Evolutionary conservation across 2,113 vertebrate genomes (phyloP), one percentile per base, ranked within the genome.

Genomic region (Hippocampus zosterae): DNA sequence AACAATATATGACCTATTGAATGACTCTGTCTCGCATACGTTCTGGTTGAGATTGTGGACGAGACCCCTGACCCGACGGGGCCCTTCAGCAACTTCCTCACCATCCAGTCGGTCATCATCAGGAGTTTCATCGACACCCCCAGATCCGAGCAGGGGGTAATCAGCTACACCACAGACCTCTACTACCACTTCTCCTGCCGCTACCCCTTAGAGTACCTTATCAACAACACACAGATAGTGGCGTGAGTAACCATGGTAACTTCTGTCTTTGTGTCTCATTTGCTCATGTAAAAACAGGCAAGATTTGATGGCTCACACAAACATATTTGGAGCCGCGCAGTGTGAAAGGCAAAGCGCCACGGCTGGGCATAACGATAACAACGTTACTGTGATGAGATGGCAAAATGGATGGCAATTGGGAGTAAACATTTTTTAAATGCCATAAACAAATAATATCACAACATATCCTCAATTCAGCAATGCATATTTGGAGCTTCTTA

Each of bases 151-250:
- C 65, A 46, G 13, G 91, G 91, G 3, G 0, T 91, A 29, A 88
- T 94, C 78, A 92, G 91, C 82, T 94, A 92, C 73, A 72, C 87
- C 70, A 93, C 93, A 16, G 92, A 93, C 71, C 86, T 94, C 19
- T 91, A 91, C 88, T 94, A 93, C 57, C 88, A 88, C 57, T 93
- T 94, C 76, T 91, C 92, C 72, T 94, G 93, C 76, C 88, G 83
- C 44, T 93, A 93, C 78, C 92, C 92, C 0, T 81, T 94, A 62
- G 90, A 93, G 72, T 93, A 93, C 70, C 79, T 93, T 29, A 48
- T 93, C 44, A 93, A 93, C 84, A 91, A 93, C 84, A 92, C 90
- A 52, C 57, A 90, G 75, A 88, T 93, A 55, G 64, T 88, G 10
- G 84, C 87, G 92, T 94, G 73, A 89, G 91, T 89, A 46, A 8